These are phyloP conservation scores for Philopedon plagiatum DNA, from an alignment of 2,888 invertebrate species.

Conservation along the genomic window DNA sequence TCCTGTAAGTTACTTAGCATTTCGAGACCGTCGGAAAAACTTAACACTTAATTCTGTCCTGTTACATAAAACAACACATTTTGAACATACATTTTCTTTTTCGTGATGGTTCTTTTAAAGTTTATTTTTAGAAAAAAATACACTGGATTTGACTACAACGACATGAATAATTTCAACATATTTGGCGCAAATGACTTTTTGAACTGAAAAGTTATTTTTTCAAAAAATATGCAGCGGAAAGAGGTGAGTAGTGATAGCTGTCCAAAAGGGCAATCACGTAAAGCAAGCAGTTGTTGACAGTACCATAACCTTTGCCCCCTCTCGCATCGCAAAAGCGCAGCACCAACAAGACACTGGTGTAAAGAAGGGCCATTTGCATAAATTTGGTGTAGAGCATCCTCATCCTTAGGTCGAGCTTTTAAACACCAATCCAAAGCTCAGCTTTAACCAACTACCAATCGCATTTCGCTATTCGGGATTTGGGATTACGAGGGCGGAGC, in stretches of 20 bases:
- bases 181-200: neutral
- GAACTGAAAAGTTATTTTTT: slow-evolving; percentile 19
- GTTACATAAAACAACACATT: neutral
- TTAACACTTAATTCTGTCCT: neutral
- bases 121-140: neutral
- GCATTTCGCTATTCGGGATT: slow-evolving; percentile 19
- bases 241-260: slow-evolving; percentile 47
- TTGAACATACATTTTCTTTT: neutral
- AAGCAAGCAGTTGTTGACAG: slow-evolving; percentile 52
- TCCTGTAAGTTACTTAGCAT: slow-evolving; percentile 8
- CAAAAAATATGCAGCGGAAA: slow-evolving; percentile 38
- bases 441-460: slow-evolving; percentile 34
- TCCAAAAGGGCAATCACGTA: slow-evolving; percentile 52
- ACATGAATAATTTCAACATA: neutral
- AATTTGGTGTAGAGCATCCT: slow-evolving; percentile 52
- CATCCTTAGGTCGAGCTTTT: slow-evolving; percentile 45
- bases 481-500: slow-evolving; percentile 40
- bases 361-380: slow-evolving; percentile 54
- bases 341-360: slow-evolving; percentile 53
- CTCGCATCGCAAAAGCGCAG: slow-evolving; percentile 52
- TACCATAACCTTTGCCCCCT: slow-evolving; percentile 53
- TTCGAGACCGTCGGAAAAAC: neutral
- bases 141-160: neutral
- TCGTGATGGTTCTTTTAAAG: neutral
- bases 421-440: slow-evolving; percentile 41